Evolutionary conservation across 2,113 vertebrate genomes (phyloP).

Genomic region (Gobius niger): DNA sequence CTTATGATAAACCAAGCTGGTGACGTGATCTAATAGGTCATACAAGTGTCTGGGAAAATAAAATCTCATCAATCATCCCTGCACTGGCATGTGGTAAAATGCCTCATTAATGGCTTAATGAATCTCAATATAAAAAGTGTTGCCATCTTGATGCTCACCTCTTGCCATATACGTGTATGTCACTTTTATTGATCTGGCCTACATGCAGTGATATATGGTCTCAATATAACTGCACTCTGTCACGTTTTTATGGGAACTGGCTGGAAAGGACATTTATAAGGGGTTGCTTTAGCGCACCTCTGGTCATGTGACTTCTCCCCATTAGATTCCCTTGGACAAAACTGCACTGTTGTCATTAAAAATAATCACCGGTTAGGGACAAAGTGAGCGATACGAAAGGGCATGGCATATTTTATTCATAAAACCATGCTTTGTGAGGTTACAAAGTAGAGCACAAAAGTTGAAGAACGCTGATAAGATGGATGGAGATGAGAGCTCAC

Average conservation of each 20-base stretch:
- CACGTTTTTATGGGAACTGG: conserved; percentile 66
- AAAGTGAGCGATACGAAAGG: conserved; percentile 24
- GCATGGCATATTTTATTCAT: conserved; percentile 47
- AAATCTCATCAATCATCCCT: conserved; percentile 64
- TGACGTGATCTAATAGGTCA: conserved; percentile 36
- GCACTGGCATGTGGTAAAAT: conserved; percentile 63
- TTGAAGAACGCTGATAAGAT: conserved; percentile 33
- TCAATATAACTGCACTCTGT: conserved; percentile 74
- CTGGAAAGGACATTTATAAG: conserved; percentile 64
- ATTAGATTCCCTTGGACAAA: conserved; percentile 32
- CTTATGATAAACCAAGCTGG: conserved; percentile 22
- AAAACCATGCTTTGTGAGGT: conserved; percentile 12
- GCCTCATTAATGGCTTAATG: conserved; percentile 78
- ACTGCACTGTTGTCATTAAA: conserved; percentile 49
- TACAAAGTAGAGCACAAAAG: conserved; percentile 20
- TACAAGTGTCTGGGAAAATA: conserved; percentile 46
- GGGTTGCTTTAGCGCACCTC: conserved; percentile 38
- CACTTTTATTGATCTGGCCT: conserved; percentile 72
- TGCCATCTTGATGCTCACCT: conserved; percentile 39
- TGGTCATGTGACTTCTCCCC: conserved; percentile 47
- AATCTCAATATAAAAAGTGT: conserved; percentile 70
- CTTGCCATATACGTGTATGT: conserved; percentile 53
- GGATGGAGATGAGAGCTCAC: conserved; percentile 12
- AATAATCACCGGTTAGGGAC: conserved; percentile 42
- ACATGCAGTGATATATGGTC: conserved; percentile 70